These are phyloP conservation scores for Tortricodes alternella DNA, from an alignment of 2,888 invertebrate species.

Conservation along the genomic window DNA sequence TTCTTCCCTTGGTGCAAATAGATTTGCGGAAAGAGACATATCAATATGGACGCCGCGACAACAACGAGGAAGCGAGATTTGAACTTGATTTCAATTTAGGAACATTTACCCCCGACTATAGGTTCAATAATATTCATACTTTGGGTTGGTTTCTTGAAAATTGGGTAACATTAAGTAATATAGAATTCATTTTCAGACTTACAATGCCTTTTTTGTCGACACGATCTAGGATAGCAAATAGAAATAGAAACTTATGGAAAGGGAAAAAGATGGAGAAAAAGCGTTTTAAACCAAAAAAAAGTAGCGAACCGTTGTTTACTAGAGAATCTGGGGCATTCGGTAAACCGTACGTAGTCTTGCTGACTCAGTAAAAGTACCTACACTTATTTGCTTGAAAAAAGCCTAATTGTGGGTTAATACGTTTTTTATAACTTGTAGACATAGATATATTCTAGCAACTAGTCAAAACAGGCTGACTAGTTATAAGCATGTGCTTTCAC, in stretches of 20 bases:
- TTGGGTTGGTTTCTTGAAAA: neutral
- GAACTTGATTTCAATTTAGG: slow-evolving; percentile 42
- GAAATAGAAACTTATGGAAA: slow-evolving; percentile 18
- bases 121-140: slow-evolving; percentile 46
- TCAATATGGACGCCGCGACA: slow-evolving; percentile 6
- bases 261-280: slow-evolving; percentile 14
- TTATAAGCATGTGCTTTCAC: slow-evolving; percentile 34
- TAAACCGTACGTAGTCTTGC: slow-evolving; percentile 15
- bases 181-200: neutral
- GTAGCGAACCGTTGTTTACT: neutral
- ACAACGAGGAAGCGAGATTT: slow-evolving; percentile 37
- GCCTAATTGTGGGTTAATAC: too few relatives aligned
- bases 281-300: neutral
- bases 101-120: slow-evolving; percentile 47
- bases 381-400: too few relatives aligned
- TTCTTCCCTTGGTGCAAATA: slow-evolving; percentile 63
- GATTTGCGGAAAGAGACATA: slow-evolving; percentile 43
- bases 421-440: slow-evolving; percentile 1
- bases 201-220: neutral
- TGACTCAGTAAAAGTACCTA: too few relatives aligned
- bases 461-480: neutral
- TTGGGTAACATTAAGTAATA: neutral
- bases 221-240: slow-evolving; percentile 3
- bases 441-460: neutral
- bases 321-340: neutral